Evolutionary conservation across 2,113 vertebrate species (phyloP), one percentile per base, ranked within the genome.

Genomic region (Murina feae): DNA sequence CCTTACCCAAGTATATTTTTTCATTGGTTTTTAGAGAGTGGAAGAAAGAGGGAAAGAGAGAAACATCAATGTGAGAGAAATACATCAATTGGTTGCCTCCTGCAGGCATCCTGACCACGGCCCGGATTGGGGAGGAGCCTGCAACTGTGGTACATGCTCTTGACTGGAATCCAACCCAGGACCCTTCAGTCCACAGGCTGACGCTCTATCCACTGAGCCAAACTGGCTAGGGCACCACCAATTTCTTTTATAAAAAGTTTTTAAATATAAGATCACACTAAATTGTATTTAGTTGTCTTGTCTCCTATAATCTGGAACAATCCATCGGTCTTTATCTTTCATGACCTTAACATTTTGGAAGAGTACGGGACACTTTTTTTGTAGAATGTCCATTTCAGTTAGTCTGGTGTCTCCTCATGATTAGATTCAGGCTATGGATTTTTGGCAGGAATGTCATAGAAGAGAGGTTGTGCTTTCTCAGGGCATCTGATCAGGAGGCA

Each of bases 361-460:
- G 86, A 44, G 53, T 51, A 90, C 69, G 53, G 66, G 71, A 83
- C 65, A 72, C 47, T 90, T 37, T 69, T 72, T 92, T 78, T 51
- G 51, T 75, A 90, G 72, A 79, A 42, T 79, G 65, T 71, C 53
- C 87, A 37, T 65, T 49, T 90, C 14, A 2, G 20, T 47, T 76
- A 30, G 47, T 72, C 86, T 95, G 86, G 47, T 53, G 82, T 69
- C 63, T 87, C 90, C 91, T 75, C 39, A 23, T 84, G 87, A 94
- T 93, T 84, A 89, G 72, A 96, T 85, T 90, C 47, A 68, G 86
- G 28, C 51, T 72, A 30, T 66, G 72, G 44, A 44, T 83, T 90
- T 86, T 65, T 20, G 86, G 76, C 87, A 93, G 82, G 90, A 87
- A 79, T 76, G 79, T 53, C 44, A 82, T 17, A 51, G 39, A 78